These are phyloP conservation scores for Catostomus latipinnis DNA, from an alignment of 2,797 vertebrate genomes.

Conservation along the genomic window DNA sequence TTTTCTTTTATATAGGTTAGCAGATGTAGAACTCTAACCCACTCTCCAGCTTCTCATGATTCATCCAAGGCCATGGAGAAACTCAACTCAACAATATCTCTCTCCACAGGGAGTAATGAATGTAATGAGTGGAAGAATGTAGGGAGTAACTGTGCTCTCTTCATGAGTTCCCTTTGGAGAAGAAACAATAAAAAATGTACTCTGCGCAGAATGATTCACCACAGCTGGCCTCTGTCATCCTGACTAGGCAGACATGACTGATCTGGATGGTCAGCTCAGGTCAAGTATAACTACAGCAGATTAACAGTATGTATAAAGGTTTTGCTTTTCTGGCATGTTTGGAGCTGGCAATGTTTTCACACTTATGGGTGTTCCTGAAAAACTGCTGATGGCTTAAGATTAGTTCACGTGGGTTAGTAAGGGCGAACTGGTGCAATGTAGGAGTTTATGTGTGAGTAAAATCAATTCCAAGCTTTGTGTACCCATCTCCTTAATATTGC, in stretches of 20 bases:
- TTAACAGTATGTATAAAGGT: slow-evolving; percentile 45
- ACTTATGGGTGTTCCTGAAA: slow-evolving; percentile 47
- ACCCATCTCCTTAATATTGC: background rate
- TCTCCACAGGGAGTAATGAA: slow-evolving; percentile 57
- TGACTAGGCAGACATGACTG: slow-evolving; percentile 25
- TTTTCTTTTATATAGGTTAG: slow-evolving; percentile 1
- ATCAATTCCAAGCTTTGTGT: slow-evolving; percentile 29
- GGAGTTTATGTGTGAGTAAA: slow-evolving; percentile 36
- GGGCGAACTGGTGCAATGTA: slow-evolving; percentile 45
- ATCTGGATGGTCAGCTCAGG: slow-evolving; percentile 56
- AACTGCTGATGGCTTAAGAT: slow-evolving; percentile 54
- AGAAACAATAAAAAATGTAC: slow-evolving; percentile 48
- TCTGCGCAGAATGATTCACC: slow-evolving; percentile 35
- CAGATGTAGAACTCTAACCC: slow-evolving; percentile 27
- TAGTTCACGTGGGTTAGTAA: slow-evolving; percentile 46
- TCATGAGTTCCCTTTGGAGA: slow-evolving; percentile 39
- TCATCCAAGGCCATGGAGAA: slow-evolving; percentile 15
- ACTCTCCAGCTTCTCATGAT: slow-evolving; percentile 14
- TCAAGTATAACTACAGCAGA: slow-evolving; percentile 57
- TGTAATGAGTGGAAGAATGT: slow-evolving; percentile 63
- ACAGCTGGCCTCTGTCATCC: slow-evolving; percentile 13
- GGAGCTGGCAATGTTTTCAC: slow-evolving; percentile 45
- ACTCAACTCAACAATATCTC: slow-evolving; percentile 12
- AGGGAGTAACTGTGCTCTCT: slow-evolving; percentile 66
- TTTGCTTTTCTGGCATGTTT: slow-evolving; percentile 47